Conservation (phyloP, 2,888 invertebrate species). For the Parochlus steinenii region DNA sequence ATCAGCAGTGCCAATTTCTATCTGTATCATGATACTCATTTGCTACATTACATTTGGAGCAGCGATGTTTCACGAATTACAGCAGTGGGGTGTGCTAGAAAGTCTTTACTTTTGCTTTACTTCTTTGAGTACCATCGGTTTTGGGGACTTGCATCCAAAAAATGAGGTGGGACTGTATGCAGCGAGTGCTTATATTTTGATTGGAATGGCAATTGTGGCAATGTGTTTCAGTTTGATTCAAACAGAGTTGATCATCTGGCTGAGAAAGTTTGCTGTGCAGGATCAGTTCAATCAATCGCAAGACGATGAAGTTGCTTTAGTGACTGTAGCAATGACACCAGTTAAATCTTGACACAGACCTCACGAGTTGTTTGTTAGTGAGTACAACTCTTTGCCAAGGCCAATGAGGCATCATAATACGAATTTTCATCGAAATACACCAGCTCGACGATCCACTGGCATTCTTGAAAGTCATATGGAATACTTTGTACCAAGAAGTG, state of each 20-base stretch:
- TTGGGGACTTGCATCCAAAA: constrained; percentile 58
- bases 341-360: constrained; percentile 40
- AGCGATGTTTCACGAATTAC: constrained; percentile 74
- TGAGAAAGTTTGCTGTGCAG: constrained; percentile 29
- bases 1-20: constrained; percentile 64
- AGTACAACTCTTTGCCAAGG: constrained; percentile 41
- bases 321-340: constrained; percentile 35
- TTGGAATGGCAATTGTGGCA: constrained; percentile 72
- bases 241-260: constrained; percentile 44
- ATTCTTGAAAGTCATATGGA: constrained; percentile 49
- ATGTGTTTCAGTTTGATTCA: constrained; percentile 78
- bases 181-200: constrained; percentile 64
- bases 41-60: constrained; percentile 82
- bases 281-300: constrained; percentile 31
- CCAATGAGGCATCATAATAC: constrained; percentile 18
- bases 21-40: constrained; percentile 72
- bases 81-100: constrained; percentile 81
- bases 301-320: constrained; percentile 32
- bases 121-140: constrained; percentile 65
- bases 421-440: constrained; percentile 45
- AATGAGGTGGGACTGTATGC: constrained; percentile 55
- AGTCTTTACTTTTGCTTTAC: constrained; percentile 71
- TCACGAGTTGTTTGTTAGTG: constrained; percentile 23
- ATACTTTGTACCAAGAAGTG: constrained; percentile 69
- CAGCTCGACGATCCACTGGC: constrained; percentile 43